Conservation (phyloP, 1,140 invertebrate species). For the Proctacanthus coquilletti region DNA sequence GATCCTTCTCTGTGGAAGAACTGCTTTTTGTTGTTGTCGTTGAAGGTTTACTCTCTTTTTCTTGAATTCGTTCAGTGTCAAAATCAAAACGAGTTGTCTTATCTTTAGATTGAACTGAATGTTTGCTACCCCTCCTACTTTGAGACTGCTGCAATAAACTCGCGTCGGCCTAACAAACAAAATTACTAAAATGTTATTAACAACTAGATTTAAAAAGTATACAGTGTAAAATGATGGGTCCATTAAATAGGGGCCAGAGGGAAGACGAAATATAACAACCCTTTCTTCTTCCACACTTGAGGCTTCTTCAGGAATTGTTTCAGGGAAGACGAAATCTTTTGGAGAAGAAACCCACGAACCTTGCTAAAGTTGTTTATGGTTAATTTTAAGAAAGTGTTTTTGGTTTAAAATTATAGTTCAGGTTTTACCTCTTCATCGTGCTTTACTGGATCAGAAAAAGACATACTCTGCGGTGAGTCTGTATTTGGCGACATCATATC, state of each 20-base stretch:
- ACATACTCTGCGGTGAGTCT: constrained; percentile 24
- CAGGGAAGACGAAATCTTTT: constrained; percentile 73
- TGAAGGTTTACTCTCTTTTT: constrained; percentile 14
- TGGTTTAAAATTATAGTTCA: constrained; percentile 1
- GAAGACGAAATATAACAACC: constrained; percentile 43
- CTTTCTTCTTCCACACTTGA: constrained; percentile 83
- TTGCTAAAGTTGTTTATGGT: no score
- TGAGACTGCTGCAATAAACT: constrained; percentile 36
- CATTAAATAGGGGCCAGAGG: constrained; percentile 24
- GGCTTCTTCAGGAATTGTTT: constrained; percentile 83
- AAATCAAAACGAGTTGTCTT: constrained; percentile 28
- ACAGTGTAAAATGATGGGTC: constrained; percentile 46
- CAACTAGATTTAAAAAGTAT: constrained; percentile 13
- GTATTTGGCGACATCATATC: constrained; percentile 21
- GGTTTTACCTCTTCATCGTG: constrained; percentile 39
- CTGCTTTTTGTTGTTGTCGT: constrained; percentile 38
- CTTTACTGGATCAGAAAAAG: constrained; percentile 26
- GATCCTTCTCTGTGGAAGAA: constrained; percentile 37
- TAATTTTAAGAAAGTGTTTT: constrained; percentile 2
- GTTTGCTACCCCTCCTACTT: constrained; percentile 24
- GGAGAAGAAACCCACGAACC: constrained; percentile 62
- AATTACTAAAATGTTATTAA: constrained; percentile 3
- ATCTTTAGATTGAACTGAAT: constrained; percentile 24
- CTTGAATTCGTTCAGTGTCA: constrained; percentile 23
- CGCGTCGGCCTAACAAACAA: constrained; percentile 32